Conservation (phyloP, 92 coral and sea anemone species). For the Palythoa grandiflora region DNA sequence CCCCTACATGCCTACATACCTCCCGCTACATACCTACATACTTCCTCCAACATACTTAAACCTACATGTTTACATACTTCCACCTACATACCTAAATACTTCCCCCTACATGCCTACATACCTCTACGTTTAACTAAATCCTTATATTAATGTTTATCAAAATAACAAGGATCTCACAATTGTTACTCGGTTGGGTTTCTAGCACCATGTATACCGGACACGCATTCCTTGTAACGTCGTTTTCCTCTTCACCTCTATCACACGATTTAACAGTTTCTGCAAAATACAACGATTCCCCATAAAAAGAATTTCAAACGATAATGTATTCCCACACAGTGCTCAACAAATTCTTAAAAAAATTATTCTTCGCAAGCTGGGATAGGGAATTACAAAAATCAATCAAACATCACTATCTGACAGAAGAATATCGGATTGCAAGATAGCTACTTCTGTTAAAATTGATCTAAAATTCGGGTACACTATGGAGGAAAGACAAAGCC, state of each 20-base stretch:
- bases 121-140: background rate
- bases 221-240: background rate
- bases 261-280: background rate
- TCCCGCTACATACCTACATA: no score
- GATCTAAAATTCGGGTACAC: no score
- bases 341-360: background rate
- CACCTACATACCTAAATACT: background rate
- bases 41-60: no score
- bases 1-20: no score
- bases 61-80: no score
- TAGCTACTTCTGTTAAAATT: no score
- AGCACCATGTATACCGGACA: constrained; percentile 37
- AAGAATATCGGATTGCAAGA: no score
- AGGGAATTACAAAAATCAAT: no score
- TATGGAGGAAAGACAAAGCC: no score
- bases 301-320: background rate
- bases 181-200: background rate
- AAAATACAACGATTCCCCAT: background rate
- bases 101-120: background rate
- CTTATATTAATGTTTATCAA: no score
- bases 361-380: background rate
- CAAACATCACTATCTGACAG: no score
- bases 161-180: background rate
- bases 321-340: background rate
- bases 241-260: background rate